Base-by-base conservation (phyloP, 2,888 invertebrate genomes). In the Amiota minor region DNA sequence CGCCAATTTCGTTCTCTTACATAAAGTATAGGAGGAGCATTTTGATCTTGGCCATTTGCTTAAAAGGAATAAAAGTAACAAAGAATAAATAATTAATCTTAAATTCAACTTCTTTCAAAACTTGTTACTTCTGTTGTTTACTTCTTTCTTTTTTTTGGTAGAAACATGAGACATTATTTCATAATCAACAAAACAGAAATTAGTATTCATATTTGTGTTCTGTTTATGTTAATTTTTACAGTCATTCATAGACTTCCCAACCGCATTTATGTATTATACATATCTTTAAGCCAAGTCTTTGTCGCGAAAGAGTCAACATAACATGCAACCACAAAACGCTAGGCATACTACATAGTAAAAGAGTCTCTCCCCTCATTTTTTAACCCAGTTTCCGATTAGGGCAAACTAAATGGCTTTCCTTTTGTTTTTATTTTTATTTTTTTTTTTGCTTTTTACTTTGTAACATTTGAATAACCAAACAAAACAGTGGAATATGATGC, bases 1-100 rank as follows among this genome's bases (percentile, higher is more conserved):
- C 92, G 91, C 96, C 96, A 96, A 87, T 94, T 93, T 56, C 95
- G 91, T 20, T 93, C 92, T 61, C 95, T 91, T 47, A 95, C 91
- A 82, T 92, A 92, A 84, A 95, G 91, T 67, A 93, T 92, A 0
- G 95, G 93, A 0, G 95, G 95, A 59, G 89, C 88, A 77, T 90
- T 90, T 53, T 84, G 83, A 9, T 83, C 81, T 71, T 83, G 80
- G 53, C 83, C 85, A 20, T 68, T 46, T 14, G 73, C 88, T 88
- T 78, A 1, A 81, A 82, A 67, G 71, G 74, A 35, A 71, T 45
- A 35, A 35, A 35, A 35, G n/a, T n/a, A 35, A 35, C 2, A 35
- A 35, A 2, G 6, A 35, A 35, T 35, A 35, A 35, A 35, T 35
- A 6, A 35, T 1, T 35, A 35, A 35, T 35, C 16, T 11, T 20